Evolutionary conservation across 53 echinoderm and acorn worm genomes (phyloP).

Genomic region (Crossaster papposus): DNA sequence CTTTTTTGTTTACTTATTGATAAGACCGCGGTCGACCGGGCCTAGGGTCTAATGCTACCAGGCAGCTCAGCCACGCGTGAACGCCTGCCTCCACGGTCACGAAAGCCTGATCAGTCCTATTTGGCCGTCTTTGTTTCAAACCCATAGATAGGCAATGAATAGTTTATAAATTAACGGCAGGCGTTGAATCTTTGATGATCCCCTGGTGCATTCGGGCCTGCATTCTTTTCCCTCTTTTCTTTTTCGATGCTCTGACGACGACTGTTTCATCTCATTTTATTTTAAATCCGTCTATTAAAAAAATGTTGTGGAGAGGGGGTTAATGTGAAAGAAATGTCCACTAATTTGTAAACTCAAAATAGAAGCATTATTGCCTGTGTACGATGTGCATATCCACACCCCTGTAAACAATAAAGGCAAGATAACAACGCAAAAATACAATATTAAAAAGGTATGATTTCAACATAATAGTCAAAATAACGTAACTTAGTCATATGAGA

Average conservation of each 20-base stretch:
- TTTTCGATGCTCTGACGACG: neutral
- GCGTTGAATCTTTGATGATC: conserved; percentile 56
- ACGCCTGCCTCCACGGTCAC: conserved; percentile 21
- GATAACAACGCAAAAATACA: too few species aligned
- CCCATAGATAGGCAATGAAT: conserved; percentile 36
- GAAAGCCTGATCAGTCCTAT: neutral
- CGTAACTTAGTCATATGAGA: too few species aligned
- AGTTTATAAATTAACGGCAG: conserved; percentile 53
- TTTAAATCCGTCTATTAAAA: neutral
- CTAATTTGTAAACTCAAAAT: too few species aligned
- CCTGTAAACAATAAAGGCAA: too few species aligned
- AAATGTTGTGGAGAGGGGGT: too few species aligned
- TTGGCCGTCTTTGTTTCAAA: neutral
- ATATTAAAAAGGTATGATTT: too few species aligned
- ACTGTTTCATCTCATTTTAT: neutral
- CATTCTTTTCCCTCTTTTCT: neutral
- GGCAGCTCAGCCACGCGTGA: conserved; percentile 29
- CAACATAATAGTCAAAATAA: too few species aligned
- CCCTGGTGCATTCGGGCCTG: conserved; percentile 13
- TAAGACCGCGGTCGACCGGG: neutral
- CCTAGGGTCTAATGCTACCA: neutral
- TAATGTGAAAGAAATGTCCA: too few species aligned
- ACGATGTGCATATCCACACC: too few species aligned
- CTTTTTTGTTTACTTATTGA: conserved; percentile 26
- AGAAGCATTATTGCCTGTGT: too few species aligned